phyloP scores from a whole-genome alignment of 2,797 vertebrate species.

The Hyperoplus lanceolatus region DNA sequence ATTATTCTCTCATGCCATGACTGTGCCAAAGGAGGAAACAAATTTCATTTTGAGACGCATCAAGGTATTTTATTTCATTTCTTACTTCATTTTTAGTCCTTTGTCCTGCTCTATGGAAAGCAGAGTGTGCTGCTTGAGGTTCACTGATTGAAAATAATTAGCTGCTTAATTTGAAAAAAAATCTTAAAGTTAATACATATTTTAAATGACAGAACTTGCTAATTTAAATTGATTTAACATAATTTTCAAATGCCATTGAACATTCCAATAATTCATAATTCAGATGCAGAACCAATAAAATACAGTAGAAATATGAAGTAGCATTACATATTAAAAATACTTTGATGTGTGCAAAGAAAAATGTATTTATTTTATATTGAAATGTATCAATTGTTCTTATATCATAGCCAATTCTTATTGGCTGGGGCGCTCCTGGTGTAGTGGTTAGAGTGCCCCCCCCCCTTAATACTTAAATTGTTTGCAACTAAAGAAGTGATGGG shows the following conservation, averaged over 20 bases:
- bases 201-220: too few species aligned
- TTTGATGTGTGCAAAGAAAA: too few species aligned
- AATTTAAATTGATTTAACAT: background rate
- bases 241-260: background rate
- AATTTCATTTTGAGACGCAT: background rate
- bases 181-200: too few species aligned
- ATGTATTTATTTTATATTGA: background rate
- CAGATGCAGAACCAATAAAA: background rate
- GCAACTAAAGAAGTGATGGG: constrained; percentile 85
- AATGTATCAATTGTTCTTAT: background rate
- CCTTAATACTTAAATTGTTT: constrained; percentile 68
- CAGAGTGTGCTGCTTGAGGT: background rate
- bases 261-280: background rate
- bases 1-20: background rate
- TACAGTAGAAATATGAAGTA: background rate
- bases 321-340: background rate
- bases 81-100: background rate
- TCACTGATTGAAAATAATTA: too few species aligned
- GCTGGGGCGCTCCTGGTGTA: background rate
- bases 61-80: constrained; percentile 21
- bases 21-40: background rate
- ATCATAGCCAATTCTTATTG: background rate
- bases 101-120: background rate
- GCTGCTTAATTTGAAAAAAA: too few species aligned
- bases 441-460: too few species aligned